A percentile compares a stretch with the other conserved stretches of the same genome.
Evolutionary conservation across 2,888 invertebrate species (phyloP).

Genomic region (Gryllus longicercus): DNA sequence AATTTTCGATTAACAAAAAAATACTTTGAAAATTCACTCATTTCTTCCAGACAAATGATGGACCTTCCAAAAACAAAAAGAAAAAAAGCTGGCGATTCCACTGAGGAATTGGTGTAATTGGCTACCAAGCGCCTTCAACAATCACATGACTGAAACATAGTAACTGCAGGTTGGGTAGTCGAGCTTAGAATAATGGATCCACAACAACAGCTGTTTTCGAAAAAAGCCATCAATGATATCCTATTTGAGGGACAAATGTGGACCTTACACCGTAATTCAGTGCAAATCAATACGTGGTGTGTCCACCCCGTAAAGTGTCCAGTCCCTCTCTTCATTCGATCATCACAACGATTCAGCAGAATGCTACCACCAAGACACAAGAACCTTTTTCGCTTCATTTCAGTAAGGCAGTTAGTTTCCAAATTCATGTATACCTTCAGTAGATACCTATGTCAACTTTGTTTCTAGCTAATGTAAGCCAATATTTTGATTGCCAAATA

Average conservation of each 20-base stretch:
- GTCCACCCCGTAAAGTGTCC: neutral
- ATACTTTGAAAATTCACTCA: too few relatives aligned
- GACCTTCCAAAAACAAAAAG: neutral
- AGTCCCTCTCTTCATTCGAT: neutral
- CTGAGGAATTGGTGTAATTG: neutral
- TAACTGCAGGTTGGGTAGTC: neutral
- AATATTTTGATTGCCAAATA: neutral
- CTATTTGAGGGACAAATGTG: constrained; percentile 35
- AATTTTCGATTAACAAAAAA: too few relatives aligned
- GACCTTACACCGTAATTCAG: constrained; percentile 33
- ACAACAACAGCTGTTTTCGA: constrained; percentile 28
- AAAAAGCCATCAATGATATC: constrained; percentile 34
- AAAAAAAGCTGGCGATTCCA: neutral
- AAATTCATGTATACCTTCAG: too few relatives aligned
- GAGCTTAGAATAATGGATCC: neutral
- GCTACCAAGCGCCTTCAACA: neutral
- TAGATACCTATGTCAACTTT: neutral
- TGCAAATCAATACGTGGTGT: constrained; percentile 26
- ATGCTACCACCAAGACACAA: neutral
- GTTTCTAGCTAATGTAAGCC: neutral
- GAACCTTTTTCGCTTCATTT: neutral
- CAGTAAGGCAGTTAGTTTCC: neutral
- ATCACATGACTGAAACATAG: neutral
- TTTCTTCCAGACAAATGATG: neutral
- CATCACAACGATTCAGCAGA: neutral